These are phyloP conservation scores for Sarcophaga caerulescens DNA, from an alignment of 2,888 invertebrate genomes.

Conservation along the genomic window DNA sequence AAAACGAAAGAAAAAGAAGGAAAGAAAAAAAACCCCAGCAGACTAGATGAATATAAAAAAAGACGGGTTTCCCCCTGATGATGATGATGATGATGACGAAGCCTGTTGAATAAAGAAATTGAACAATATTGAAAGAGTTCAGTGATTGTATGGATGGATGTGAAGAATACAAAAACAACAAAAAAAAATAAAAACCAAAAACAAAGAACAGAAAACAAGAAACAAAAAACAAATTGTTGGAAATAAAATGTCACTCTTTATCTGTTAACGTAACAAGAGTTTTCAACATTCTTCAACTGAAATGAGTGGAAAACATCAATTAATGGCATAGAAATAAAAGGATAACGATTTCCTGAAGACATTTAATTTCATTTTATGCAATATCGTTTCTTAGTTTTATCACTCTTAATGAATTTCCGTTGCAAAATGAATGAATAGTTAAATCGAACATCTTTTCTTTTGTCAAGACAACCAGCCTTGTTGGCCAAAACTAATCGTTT, in stretches of 20 bases:
- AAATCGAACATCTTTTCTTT: constrained; percentile 3
- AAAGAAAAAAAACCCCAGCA: constrained; percentile 14
- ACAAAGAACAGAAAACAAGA: constrained; percentile 13
- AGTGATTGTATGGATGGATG: too few species aligned
- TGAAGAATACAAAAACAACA: too few species aligned
- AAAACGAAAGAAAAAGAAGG: constrained; percentile 5
- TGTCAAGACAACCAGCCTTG: not conserved
- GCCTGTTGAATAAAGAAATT: constrained; percentile 60
- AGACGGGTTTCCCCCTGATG: not conserved
- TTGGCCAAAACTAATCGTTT: not conserved
- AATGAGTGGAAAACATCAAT: constrained; percentile 64
- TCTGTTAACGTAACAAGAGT: constrained; percentile 41
- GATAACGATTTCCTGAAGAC: constrained; percentile 66
- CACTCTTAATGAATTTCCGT: constrained; percentile 64
- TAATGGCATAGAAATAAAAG: constrained; percentile 58
- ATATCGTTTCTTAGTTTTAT: constrained; percentile 9
- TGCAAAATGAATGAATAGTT: constrained; percentile 33
- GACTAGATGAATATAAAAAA: constrained; percentile 1
- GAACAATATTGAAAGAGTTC: constrained; percentile 43
- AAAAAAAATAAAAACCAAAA: not conserved
- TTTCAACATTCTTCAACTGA: constrained; percentile 45
- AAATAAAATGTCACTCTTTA: constrained; percentile 45
- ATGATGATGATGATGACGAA: constrained; percentile 20
- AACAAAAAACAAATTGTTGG: not conserved
- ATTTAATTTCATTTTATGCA: constrained; percentile 40